Evolutionary conservation across 1,140 invertebrate species (phyloP).

Genomic region (Chrysoperla carnea): DNA sequence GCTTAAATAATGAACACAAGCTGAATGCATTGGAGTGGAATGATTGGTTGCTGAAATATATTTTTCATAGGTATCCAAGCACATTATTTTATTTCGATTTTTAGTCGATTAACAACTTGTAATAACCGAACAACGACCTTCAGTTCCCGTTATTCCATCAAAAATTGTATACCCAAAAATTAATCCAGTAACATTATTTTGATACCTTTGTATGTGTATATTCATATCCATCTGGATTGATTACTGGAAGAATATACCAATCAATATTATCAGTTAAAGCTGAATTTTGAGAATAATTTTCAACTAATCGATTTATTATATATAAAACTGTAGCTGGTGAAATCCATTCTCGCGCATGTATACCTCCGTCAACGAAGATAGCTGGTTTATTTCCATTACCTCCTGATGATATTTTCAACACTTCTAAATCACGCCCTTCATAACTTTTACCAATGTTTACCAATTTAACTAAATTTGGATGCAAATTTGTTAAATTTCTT

Average conservation of each 20-base stretch:
- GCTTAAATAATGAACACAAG: no score
- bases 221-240: conserved; percentile 59
- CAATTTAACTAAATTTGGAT: conserved; percentile 25
- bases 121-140: no score
- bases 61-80: no score
- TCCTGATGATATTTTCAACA: conserved; percentile 35
- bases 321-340: conserved; percentile 42
- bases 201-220: conserved; percentile 23
- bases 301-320: conserved; percentile 35
- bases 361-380: conserved; percentile 45
- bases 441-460: conserved; percentile 33
- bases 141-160: no score
- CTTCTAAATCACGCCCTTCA: conserved; percentile 37
- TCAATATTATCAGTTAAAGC: conserved; percentile 29
- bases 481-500: conserved; percentile 18
- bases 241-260: conserved; percentile 48
- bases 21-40: no score
- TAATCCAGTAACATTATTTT: no score
- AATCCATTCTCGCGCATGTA: conserved; percentile 52
- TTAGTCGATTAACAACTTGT: no score
- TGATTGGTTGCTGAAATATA: no score
- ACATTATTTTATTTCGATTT: no score
- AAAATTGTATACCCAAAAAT: no score
- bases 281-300: conserved; percentile 21
- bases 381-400: conserved; percentile 31